phyloP scores from a whole-genome alignment of 2,888 invertebrate species.

The Stenolophus ochropezus region DNA sequence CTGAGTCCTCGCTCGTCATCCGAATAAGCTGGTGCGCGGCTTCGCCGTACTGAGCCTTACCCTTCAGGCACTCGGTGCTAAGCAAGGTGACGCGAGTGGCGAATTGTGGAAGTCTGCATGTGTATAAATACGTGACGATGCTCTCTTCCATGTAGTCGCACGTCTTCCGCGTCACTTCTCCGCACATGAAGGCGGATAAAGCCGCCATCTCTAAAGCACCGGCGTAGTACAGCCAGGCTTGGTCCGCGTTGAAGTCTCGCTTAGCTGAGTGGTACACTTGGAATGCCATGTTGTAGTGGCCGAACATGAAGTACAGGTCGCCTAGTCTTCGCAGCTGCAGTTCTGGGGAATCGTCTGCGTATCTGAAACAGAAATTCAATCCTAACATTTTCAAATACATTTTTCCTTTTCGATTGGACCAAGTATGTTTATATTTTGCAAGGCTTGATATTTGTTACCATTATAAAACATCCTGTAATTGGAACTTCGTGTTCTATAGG shows the following conservation, averaged over 20 bases:
- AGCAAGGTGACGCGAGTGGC: constrained; percentile 94
- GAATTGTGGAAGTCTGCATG: constrained; percentile 93
- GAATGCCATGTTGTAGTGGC: constrained; percentile 93
- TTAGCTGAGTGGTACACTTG: constrained; percentile 97
- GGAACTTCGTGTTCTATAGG: no score
- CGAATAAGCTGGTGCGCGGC: constrained; percentile 96
- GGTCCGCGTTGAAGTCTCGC: constrained; percentile 96
- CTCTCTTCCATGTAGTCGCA: constrained; percentile 96
- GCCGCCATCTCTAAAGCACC: constrained; percentile 98
- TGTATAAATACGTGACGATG: constrained; percentile 91
- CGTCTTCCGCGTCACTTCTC: constrained; percentile 85
- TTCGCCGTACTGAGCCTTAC: constrained; percentile 86
- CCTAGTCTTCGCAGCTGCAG: constrained; percentile 94
- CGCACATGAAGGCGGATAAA: constrained; percentile 91
- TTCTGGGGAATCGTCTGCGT: constrained; percentile 90
- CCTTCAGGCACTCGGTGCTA: constrained; percentile 90
- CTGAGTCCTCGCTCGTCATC: constrained; percentile 98
- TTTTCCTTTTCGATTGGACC: no score
- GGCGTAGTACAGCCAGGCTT: constrained; percentile 97
- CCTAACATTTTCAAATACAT: constrained; percentile 21
- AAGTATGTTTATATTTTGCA: no score
- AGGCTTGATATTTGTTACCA: no score
- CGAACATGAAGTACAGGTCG: constrained; percentile 97
- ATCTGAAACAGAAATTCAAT: constrained; percentile 74
- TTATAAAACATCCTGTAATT: no score